A percentile compares a stretch with the other conserved stretches of the same genome.
Evolutionary conservation across 92 coral and sea anemone species (phyloP).

Genomic region (Porites lobata): DNA sequence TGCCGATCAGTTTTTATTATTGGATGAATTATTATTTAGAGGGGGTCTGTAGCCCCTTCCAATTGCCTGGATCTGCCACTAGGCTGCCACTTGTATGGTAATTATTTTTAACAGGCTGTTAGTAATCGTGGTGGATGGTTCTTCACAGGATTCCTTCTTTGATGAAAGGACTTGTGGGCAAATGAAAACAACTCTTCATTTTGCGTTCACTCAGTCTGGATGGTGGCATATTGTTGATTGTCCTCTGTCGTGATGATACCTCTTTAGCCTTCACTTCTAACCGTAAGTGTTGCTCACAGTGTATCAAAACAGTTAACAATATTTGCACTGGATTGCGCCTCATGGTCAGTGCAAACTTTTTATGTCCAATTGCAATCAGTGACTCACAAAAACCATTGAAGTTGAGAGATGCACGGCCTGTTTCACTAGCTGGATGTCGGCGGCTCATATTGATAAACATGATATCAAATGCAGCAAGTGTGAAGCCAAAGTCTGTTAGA

Average conservation of each 20-base stretch:
- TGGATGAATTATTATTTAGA: no score
- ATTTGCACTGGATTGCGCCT: conserved; percentile 64
- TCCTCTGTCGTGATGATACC: conserved; percentile 37
- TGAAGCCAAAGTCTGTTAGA: conserved; percentile 79
- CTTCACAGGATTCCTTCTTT: conserved; percentile 1
- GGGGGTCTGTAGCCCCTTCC: no score
- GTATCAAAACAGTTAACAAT: conserved; percentile 62
- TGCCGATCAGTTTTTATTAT: no score
- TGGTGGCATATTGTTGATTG: conserved; percentile 3
- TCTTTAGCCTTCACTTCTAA: conserved; percentile 25
- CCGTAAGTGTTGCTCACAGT: conserved; percentile 71
- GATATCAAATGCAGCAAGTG: conserved; percentile 82
- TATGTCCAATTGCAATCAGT: conserved; percentile 62
- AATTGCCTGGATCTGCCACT: no score
- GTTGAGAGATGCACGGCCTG: conserved; percentile 70
- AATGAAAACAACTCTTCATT: conserved; percentile 60
- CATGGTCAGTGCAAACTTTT: conserved; percentile 57
- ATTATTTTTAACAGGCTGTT: no score
- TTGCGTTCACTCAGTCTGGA: conserved; percentile 41
- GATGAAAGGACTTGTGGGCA: conserved; percentile 57
- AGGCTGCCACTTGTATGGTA: no score
- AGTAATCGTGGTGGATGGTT: background rate
- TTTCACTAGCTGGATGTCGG: conserved; percentile 62
- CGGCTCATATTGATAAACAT: conserved; percentile 82
- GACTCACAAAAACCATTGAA: conserved; percentile 76